These are phyloP conservation scores for Megaceryle maxima DNA, from an alignment of 2,113 vertebrate species.

Conservation along the genomic window DNA sequence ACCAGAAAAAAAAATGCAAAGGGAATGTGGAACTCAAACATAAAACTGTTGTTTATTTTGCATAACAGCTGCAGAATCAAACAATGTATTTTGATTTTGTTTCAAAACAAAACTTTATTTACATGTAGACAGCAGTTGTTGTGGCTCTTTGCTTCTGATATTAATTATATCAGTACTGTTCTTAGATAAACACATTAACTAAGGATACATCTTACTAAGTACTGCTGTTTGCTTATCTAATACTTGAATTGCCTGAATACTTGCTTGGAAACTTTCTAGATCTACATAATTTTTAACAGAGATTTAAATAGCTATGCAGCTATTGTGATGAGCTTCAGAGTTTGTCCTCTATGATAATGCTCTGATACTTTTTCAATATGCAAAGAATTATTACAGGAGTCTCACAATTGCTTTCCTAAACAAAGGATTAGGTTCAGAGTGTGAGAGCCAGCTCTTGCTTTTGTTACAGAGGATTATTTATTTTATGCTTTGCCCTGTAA, in stretches of 20 bases:
- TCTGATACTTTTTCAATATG: background rate
- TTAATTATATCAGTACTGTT: constrained; percentile 2
- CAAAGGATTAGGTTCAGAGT: background rate
- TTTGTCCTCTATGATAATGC: background rate
- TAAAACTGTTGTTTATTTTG: background rate
- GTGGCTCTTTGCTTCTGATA: background rate
- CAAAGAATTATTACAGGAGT: background rate
- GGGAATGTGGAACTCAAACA: background rate
- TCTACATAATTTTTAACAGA: background rate
- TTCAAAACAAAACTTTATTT: background rate
- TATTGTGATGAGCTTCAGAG: background rate
- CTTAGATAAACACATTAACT: constrained; percentile 3
- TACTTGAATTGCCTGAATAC: background rate
- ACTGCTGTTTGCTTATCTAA: background rate
- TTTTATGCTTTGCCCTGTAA: background rate
- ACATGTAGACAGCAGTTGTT: background rate
- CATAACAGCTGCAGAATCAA: rapidly evolving
- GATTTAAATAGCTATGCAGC: background rate
- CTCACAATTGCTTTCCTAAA: background rate
- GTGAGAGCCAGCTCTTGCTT: background rate
- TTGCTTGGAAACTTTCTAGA: constrained; percentile 11
- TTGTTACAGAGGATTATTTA: background rate
- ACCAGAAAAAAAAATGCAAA: background rate
- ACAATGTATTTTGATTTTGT: background rate
- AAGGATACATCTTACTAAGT: background rate